These are phyloP conservation scores for Intellagama lesueurii DNA, from an alignment of 2,797 vertebrate species.

Conservation along the genomic window DNA sequence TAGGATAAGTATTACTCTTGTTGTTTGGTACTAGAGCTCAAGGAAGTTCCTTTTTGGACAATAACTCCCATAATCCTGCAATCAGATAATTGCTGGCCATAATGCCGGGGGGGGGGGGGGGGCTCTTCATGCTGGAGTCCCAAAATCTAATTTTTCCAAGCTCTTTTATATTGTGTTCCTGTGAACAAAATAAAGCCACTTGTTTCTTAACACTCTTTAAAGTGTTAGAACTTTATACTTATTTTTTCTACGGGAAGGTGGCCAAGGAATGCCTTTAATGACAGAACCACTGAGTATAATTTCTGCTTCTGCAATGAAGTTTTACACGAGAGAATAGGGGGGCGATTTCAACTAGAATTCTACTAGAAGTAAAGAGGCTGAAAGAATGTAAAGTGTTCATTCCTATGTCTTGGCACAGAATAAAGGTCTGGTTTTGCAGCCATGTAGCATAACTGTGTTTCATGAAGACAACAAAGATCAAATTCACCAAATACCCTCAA, in stretches of 20 bases:
- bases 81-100: neutral
- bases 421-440: neutral
- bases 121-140: neutral
- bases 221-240: neutral
- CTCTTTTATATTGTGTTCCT: no score
- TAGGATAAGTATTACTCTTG: neutral
- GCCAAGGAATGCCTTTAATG: neutral
- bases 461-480: neutral
- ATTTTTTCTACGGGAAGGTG: neutral
- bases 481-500: neutral
- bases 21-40: neutral
- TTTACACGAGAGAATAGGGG: no score
- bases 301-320: neutral
- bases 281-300: neutral
- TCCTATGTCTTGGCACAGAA: neutral
- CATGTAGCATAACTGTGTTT: neutral
- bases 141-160: no score
- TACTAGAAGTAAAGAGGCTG: neutral
- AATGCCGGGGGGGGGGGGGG: neutral
- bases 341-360: neutral
- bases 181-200: neutral
- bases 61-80: neutral
- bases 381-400: neutral
- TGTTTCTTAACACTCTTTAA: neutral
- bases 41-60: neutral